Conservation (phyloP, 1,140 invertebrate genomes). For the Probaryconus sp. region DNA sequence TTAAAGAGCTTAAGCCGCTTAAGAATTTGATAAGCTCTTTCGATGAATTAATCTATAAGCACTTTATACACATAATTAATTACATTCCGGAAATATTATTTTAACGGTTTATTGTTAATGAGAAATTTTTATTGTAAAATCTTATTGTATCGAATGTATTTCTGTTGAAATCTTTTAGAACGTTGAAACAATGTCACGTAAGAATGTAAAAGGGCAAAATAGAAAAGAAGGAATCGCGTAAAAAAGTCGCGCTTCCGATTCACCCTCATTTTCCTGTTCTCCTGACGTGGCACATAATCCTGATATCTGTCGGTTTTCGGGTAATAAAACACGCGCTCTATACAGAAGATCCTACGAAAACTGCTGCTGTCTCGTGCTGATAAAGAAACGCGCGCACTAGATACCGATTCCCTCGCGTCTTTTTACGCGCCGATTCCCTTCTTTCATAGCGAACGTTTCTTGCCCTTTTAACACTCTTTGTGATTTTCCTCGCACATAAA, state of each 20-base stretch:
- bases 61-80: too few relatives aligned
- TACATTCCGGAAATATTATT: too few relatives aligned
- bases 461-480: conserved; percentile 25
- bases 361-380: conserved; percentile 70
- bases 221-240: conserved; percentile 2
- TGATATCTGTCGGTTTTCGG: conserved; percentile 79
- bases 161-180: not conserved
- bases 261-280: conserved; percentile 44
- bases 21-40: too few relatives aligned
- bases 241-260: conserved; percentile 24
- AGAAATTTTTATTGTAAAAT: too few relatives aligned
- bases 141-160: too few relatives aligned
- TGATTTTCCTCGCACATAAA: conserved; percentile 50
- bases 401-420: conserved; percentile 69
- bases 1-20: too few relatives aligned
- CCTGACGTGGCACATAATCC: conserved; percentile 74
- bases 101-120: too few relatives aligned
- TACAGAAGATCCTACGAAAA: conserved; percentile 64
- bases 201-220: conserved; percentile 8
- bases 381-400: conserved; percentile 74
- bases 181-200: conserved; percentile 16
- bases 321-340: conserved; percentile 78
- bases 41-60: too few relatives aligned
- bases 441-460: conserved; percentile 4
- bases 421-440: conserved; percentile 17